These are phyloP conservation scores for Tortrix viridana DNA, from an alignment of 2,888 invertebrate genomes.

Conservation along the genomic window DNA sequence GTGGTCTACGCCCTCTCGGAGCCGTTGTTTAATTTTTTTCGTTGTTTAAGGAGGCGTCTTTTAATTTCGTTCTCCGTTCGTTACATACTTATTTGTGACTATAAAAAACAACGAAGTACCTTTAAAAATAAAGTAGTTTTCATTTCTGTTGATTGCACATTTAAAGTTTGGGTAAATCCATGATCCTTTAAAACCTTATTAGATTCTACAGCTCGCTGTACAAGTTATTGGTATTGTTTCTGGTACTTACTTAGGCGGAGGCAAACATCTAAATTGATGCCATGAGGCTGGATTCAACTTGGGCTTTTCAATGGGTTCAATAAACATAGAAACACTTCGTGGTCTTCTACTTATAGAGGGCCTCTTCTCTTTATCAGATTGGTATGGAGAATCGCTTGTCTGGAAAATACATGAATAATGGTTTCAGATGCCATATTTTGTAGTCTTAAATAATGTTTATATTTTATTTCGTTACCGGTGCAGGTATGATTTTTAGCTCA, in stretches of 20 bases:
- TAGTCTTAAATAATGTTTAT: not conserved
- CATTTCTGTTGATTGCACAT: no score
- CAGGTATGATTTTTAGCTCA: conserved; percentile 77
- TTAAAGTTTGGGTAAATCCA: no score
- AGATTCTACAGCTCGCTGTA: no score
- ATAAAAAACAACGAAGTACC: no score
- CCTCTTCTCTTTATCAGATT: conserved; percentile 75
- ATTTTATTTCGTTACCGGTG: conserved; percentile 59
- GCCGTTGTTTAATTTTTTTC: no score
- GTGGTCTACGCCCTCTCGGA: no score
- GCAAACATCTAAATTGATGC: conserved; percentile 78
- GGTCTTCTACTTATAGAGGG: conserved; percentile 65
- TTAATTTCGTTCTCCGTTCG: no score
- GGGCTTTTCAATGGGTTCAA: conserved; percentile 68
- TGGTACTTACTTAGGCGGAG: conserved; percentile 71
- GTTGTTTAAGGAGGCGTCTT: no score
- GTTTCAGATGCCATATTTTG: not conserved
- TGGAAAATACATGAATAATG: conserved; percentile 48
- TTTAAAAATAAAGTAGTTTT: no score
- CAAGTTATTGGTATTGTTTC: not conserved
- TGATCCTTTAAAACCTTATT: no score
- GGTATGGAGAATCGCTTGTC: conserved; percentile 79
- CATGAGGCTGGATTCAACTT: conserved; percentile 77
- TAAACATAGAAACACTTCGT: conserved; percentile 77
- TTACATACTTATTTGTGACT: no score